phyloP scores from a whole-genome alignment of 2,797 vertebrate species.

The Graptemys geographica region DNA sequence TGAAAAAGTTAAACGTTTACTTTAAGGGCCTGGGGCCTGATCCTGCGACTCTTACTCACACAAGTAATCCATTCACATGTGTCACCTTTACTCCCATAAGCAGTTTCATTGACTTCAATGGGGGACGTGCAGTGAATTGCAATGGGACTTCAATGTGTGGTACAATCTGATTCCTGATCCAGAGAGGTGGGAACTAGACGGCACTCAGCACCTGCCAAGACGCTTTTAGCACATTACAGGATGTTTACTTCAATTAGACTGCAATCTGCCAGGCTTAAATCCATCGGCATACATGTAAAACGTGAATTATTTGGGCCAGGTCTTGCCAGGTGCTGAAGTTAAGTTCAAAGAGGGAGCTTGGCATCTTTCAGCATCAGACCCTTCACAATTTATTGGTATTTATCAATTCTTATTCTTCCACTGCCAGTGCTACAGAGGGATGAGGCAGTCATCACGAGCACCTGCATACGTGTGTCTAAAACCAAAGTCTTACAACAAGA shows the following conservation, averaged over 20 bases:
- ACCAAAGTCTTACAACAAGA: background rate
- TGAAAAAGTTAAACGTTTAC: background rate
- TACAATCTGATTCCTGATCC: background rate
- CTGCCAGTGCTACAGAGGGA: background rate
- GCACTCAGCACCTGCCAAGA: background rate
- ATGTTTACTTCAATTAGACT: background rate
- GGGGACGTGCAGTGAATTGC: background rate
- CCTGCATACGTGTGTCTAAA: accelerated
- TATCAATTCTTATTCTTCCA: background rate
- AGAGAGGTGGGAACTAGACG: background rate
- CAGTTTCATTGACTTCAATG: background rate
- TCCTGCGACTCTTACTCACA: background rate
- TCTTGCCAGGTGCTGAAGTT: background rate
- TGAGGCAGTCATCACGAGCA: accelerated
- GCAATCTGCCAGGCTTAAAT: background rate
- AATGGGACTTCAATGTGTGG: background rate
- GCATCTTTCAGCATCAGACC: background rate
- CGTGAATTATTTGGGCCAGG: background rate
- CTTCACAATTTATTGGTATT: background rate
- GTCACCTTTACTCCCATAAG: background rate
- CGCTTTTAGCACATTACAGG: background rate
- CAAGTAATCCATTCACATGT: background rate
- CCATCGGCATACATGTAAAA: background rate
- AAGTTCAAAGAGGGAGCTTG: background rate
- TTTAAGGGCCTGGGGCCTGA: background rate